Evolutionary conservation across 2,888 invertebrate species (phyloP).

Genomic region (Zygogramma bicolorata): DNA sequence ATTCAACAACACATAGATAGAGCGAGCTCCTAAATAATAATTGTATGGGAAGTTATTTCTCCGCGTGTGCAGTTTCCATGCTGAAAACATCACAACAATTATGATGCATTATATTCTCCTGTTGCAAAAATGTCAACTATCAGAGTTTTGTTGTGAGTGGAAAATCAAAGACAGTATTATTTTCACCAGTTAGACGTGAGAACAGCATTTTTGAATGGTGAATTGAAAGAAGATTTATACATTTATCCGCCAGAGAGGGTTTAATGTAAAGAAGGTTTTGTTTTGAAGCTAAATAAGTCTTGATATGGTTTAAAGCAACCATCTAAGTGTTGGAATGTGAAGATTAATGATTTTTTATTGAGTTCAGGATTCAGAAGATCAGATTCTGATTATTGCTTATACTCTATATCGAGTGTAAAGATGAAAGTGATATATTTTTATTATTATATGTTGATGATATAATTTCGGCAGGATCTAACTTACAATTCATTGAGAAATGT

Average conservation of each 20-base stretch:
- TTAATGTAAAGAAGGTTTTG: slow-evolving; percentile 1
- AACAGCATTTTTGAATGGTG: slow-evolving; percentile 23
- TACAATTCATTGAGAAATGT: neutral
- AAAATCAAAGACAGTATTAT: slow-evolving; percentile 18
- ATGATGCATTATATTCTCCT: neutral
- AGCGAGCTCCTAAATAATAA: too few relatives aligned
- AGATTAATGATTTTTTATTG: slow-evolving; percentile 24
- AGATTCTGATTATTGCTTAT: neutral
- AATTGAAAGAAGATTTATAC: neutral
- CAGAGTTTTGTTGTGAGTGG: slow-evolving; percentile 13
- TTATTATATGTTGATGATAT: neutral
- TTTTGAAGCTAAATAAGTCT: slow-evolving; percentile 16
- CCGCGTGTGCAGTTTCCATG: too few relatives aligned
- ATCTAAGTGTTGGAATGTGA: slow-evolving; percentile 23
- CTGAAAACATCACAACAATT: too few relatives aligned
- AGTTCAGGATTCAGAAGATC: neutral
- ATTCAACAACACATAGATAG: too few relatives aligned
- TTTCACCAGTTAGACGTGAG: slow-evolving; percentile 28
- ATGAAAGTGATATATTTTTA: too few relatives aligned
- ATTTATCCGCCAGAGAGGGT: slow-evolving; percentile 17
- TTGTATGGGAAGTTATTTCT: too few relatives aligned
- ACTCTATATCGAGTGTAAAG: too few relatives aligned
- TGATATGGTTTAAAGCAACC: neutral
- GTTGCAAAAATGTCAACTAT: slow-evolving; percentile 17
- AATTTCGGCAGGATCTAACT: neutral